Evolutionary conservation across 2,113 vertebrate genomes (phyloP), one percentile per base, ranked within the genome.

Genomic region (Bungarus multicinctus): DNA sequence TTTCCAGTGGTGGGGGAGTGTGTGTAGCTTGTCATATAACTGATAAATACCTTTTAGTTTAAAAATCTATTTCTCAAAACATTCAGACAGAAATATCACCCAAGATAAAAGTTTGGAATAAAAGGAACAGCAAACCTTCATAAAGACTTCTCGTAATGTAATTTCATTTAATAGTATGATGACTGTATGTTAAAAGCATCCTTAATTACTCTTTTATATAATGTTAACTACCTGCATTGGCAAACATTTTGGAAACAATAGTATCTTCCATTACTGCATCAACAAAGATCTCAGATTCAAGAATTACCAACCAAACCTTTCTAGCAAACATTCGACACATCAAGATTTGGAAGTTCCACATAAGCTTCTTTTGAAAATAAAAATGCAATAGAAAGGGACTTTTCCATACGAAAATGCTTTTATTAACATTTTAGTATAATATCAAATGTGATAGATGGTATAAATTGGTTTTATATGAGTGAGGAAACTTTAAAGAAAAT

Each of bases 351-450:
- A 47, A 43, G 53, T 23, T 27, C 3, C 8, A 34, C 30, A 39
- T 43, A 34, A 93, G 39, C 1, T 0, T 45, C 23, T 30, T 86
- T 53, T 45, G 30, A 53, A 89, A 90, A 87, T 9, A 43, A n/a
- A 52, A 88, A 55, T 2, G 8, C 14, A 87, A n/a, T 20, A 7
- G 89, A 52, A 94, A 93, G 7, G 45, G 43, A 1, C 0, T 47
- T 91, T 43, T 43, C 34, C 2, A 18, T 25, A 64, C 81, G 50
- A 86, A 91, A 69, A 18, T 18, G 87, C 20, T 95, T 87, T 60
- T 27, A 60, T 60, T 60, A 60, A 60, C 23, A 60, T 10, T 60
- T 60, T 60, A 60, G 58, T 27, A 60, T 27, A 60, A 60, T 60
- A 60, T 22, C 58, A 60, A 27, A 60, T 27, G 58, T 60, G 23